phyloP scores from a whole-genome alignment of 2,113 vertebrate species.

The Datnioides undecimradiatus region DNA sequence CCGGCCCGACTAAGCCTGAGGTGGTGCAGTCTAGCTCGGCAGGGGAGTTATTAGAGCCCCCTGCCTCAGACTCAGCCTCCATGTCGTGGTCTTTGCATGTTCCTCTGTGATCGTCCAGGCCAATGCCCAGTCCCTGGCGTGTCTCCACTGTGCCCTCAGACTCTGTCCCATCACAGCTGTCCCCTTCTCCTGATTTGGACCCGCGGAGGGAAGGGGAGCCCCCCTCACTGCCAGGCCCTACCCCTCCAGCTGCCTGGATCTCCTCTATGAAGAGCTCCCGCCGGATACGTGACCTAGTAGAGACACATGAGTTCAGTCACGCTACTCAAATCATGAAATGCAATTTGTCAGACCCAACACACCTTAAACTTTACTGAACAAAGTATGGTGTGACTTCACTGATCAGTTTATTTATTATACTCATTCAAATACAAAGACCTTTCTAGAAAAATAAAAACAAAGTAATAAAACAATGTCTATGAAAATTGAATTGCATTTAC shows the following conservation, averaged over 20 bases:
- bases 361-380: neutral
- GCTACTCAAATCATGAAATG: neutral
- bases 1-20: slow-evolving; percentile 89
- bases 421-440: too few species aligned
- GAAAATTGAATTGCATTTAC: neutral
- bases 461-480: too few species aligned
- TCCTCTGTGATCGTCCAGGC: slow-evolving; percentile 87
- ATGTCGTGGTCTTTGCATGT: slow-evolving; percentile 81
- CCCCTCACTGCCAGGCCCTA: slow-evolving; percentile 85
- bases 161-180: slow-evolving; percentile 97
- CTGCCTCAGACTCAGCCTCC: slow-evolving; percentile 86
- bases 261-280: slow-evolving; percentile 98
- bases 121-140: slow-evolving; percentile 79
- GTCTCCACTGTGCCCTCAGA: slow-evolving; percentile 89
- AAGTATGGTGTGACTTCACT: neutral
- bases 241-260: slow-evolving; percentile 94
- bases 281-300: slow-evolving; percentile 94
- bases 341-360: neutral
- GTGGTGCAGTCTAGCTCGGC: slow-evolving; percentile 85
- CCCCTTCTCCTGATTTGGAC: slow-evolving; percentile 92
- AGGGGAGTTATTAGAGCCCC: slow-evolving; percentile 86
- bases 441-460: too few species aligned
- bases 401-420: too few species aligned
- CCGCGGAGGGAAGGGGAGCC: slow-evolving; percentile 89
- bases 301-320: slow-evolving; percentile 63